Evolutionary conservation across 2,888 invertebrate species (phyloP).

Genomic region (Eueremaeus valkanovi): DNA sequence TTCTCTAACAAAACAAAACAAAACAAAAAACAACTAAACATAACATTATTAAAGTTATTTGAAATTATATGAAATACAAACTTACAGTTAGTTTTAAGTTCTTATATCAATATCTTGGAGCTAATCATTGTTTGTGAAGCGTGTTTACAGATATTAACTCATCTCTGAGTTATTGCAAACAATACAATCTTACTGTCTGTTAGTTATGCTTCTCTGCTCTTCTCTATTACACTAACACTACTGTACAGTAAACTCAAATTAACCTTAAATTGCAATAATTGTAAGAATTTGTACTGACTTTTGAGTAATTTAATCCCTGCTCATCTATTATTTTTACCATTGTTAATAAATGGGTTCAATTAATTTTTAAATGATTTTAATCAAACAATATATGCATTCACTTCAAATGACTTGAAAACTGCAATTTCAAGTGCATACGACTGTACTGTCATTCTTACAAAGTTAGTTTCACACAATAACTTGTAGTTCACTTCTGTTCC

Average conservation of each 20-base stretch:
- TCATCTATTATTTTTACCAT: too few relatives aligned
- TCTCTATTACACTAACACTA: background rate
- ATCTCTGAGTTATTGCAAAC: constrained; percentile 1
- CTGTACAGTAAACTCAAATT: background rate
- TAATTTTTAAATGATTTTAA: background rate
- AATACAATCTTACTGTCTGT: constrained; percentile 10
- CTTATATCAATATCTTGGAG: constrained; percentile 23
- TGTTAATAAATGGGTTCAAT: background rate
- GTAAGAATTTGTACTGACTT: background rate
- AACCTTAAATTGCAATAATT: background rate
- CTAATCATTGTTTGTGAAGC: constrained; percentile 18
- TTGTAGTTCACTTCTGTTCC: too few relatives aligned
- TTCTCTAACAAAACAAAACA: too few relatives aligned
- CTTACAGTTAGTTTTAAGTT: background rate
- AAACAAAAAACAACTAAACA: background rate
- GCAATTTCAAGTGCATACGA: too few relatives aligned
- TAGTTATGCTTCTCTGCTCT: background rate
- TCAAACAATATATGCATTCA: background rate
- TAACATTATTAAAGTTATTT: background rate
- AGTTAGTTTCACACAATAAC: too few relatives aligned
- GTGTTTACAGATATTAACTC: constrained; percentile 27
- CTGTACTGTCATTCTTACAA: too few relatives aligned
- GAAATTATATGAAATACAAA: background rate
- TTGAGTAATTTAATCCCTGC: background rate
- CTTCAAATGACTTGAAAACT: too few relatives aligned